Base-by-base conservation (phyloP, 2,888 invertebrate species). In the Plusia festucae region DNA sequence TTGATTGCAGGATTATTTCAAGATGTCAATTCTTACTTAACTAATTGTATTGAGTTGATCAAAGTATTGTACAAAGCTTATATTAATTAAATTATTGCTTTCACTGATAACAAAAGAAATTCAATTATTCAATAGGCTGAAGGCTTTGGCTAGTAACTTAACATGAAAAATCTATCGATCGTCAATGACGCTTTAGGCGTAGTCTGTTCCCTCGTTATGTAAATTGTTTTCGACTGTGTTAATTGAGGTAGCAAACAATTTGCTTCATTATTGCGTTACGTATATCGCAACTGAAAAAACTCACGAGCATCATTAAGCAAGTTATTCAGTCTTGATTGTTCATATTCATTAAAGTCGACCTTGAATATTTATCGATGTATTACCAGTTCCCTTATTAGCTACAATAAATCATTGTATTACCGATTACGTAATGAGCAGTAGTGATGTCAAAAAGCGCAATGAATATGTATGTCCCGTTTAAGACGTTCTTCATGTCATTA, bases 401-500 rank as follows among this genome's bases (percentile, higher is more conserved):
- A 59, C 54, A 64, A 68, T 65, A 74, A 67, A 65, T 78, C 27
- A 58, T 16, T 15, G 8, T 67, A 15, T 76, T 66, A 32, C 52
- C 40, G 40, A n/a, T 40, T 40, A 7, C 40, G 40, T 40, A 40
- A 57, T n/a, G 54, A 54, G 22, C 2, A 56, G 6, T 30, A 53
- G 53, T 9, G 18, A 22, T 58, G 49, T 22, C 54, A 63, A 61
- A 66, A 56, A 60, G 44, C 13, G 0, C 22, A 56, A 60, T 76
- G 60, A 76, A 73, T 70, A 73, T 70, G 60, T 65, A 62, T 53
- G 56, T 11, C 53, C 8, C 58, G 40, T 58, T 74, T 49, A 64
- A 64, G 61, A 16, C 32, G 62, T 53, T 65, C 62, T 65, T 76
- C 73, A 73, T 67, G 80, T 70, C 78, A 83, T 82, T 81, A 82